A percentile compares a stretch with the other conserved stretches of the same genome.
Conservation (phyloP, 1,140 invertebrate species). For the Pogonognathellus flavescens region DNA sequence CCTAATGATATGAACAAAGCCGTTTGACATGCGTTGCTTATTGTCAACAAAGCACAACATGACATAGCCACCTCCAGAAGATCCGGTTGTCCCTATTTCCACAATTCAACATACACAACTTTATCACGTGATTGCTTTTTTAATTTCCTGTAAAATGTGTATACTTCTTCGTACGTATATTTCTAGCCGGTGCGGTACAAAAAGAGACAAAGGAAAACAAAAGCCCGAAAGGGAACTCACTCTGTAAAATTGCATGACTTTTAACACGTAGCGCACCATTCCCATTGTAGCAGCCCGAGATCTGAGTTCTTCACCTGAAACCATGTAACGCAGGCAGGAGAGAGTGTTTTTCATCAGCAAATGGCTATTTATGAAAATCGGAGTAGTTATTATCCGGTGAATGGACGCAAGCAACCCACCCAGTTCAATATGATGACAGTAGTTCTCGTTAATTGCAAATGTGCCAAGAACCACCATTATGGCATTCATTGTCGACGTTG, state of each 20-base stretch:
- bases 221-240: slow-evolving; percentile 18
- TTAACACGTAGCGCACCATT: slow-evolving; percentile 44
- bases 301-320: slow-evolving; percentile 27
- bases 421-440: slow-evolving; percentile 51
- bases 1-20: slow-evolving; percentile 37
- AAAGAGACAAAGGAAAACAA: not conserved
- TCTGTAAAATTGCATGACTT: slow-evolving; percentile 30
- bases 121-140: not conserved
- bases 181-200: too few species aligned
- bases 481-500: slow-evolving; percentile 56
- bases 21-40: slow-evolving; percentile 16
- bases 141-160: slow-evolving; percentile 20
- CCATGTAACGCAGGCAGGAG: slow-evolving; percentile 51
- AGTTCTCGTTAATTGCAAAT: slow-evolving; percentile 57
- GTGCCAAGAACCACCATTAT: slow-evolving; percentile 55
- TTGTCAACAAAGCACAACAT: slow-evolving; percentile 55
- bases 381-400: slow-evolving; percentile 31
- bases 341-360: slow-evolving; percentile 58
- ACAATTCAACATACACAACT: not conserved
- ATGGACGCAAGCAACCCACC: slow-evolving; percentile 52
- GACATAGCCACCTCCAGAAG: slow-evolving; percentile 53
- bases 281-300: slow-evolving; percentile 2
- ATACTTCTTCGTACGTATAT: too few species aligned
- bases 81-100: slow-evolving; percentile 38
- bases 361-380: slow-evolving; percentile 9